Conservation (phyloP, 2,888 invertebrate genomes). For the Timema podura region DNA sequence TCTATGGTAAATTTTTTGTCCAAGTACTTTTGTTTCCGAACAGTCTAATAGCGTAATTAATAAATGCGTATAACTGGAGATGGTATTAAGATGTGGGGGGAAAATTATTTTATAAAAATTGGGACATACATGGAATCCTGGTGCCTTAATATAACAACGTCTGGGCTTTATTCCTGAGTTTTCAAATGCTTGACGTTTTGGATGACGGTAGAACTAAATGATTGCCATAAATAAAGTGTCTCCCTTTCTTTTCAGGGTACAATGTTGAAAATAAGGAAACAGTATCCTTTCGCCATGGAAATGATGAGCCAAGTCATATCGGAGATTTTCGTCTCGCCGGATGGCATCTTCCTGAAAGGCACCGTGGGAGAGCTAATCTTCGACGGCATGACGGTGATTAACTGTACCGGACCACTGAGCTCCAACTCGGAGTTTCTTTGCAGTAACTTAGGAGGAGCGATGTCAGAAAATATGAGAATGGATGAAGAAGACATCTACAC, state of each 20-base stretch:
- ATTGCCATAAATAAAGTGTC: no score
- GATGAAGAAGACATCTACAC: conserved; percentile 51
- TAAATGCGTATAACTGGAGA: no score
- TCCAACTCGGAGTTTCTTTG: background rate
- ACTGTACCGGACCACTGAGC: conserved; percentile 47
- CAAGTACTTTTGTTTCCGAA: no score
- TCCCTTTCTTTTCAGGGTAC: background rate
- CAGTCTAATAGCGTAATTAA: no score
- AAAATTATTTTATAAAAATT: no score
- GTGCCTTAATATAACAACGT: no score
- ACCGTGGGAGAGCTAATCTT: conserved; percentile 55
- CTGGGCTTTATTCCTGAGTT: no score
- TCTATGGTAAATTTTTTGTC: no score
- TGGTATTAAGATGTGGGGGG: no score
- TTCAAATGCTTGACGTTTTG: no score
- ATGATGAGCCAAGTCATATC: conserved; percentile 33
- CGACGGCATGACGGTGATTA: conserved; percentile 50
- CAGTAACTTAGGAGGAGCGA: background rate
- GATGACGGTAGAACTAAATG: no score
- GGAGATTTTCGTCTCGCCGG: conserved; percentile 50
- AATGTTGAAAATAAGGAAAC: background rate
- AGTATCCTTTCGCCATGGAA: background rate
- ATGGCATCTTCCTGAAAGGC: conserved; percentile 50
- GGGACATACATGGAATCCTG: no score
- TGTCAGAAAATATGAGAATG: conserved; percentile 47